phyloP scores from a whole-genome alignment of 2,113 vertebrate species.

The Hippopotamus amphibius region DNA sequence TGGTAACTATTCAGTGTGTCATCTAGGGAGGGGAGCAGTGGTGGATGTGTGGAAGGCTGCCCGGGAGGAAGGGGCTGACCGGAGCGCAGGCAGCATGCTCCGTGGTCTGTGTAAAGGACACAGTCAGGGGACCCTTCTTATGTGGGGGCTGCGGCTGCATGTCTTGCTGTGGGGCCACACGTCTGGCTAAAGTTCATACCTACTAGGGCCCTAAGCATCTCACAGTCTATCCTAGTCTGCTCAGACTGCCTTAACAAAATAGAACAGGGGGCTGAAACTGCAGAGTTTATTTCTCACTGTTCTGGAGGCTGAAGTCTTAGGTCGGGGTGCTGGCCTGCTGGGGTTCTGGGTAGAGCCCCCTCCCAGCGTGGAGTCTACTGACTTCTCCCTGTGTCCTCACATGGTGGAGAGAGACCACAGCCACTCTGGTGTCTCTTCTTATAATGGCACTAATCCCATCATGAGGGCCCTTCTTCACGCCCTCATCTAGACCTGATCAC shows the following conservation, averaged over 20 bases:
- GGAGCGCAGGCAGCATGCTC: accelerated
- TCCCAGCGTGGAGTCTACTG: accelerated
- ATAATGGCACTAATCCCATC: neutral
- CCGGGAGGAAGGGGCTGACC: accelerated
- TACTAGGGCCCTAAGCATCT: neutral
- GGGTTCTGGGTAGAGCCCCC: neutral
- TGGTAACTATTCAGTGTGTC: accelerated
- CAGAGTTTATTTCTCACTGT: neutral
- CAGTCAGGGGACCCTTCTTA: neutral
- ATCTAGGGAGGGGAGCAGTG: accelerated
- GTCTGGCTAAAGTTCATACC: neutral
- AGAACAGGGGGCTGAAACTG: too few relatives aligned
- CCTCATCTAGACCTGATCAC: neutral
- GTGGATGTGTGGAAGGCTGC: neutral
- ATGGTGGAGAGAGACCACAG: neutral
- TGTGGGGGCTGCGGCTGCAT: neutral
- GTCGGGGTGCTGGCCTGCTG: neutral
- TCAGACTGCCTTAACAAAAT: accelerated
- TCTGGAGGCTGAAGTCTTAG: neutral
- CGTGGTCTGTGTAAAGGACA: accelerated
- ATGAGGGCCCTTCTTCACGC: neutral
- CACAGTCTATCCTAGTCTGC: too few relatives aligned
- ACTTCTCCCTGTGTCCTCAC: neutral
- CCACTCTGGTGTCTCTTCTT: neutral
- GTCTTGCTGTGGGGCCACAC: neutral